Evolutionary conservation across 2,888 invertebrate genomes (phyloP), one percentile per base, ranked within the genome.

Genomic region (Morpho deidamia): DNA sequence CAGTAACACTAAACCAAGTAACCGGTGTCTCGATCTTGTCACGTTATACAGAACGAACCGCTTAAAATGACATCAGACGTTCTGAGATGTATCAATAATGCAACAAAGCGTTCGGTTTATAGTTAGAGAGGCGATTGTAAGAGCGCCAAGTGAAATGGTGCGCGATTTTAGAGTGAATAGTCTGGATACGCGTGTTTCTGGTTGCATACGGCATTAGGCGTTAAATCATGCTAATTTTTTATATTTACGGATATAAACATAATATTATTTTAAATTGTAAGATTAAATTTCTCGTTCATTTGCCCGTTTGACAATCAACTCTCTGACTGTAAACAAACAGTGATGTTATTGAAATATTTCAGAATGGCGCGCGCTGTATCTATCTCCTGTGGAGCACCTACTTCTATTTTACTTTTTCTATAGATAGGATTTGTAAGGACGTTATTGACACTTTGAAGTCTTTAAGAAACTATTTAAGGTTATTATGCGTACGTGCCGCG

Each of bases 401-500:
- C 33, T 48, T 48, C 34, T 12, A 41, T 41, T 48, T 48, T 11
- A 35, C 37, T 11, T 35, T 49, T 10, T 8, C 3, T 34, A 23
- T 48, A 23, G 38, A 34, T 51, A 37, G 11, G 8, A 43, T 44
- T 39, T 9, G 32, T 1, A 39, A 11, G 32, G 11, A 39, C 32
- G 14, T 14, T 23, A 11, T 11, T 23, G 0, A 23, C 2, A 23
- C 23, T 11, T 12, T 9, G 10, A 23, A 48, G 47, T 56, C 43
- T 44, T 32, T 50, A 49, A 37, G 51, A 44, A 53, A 57, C 44
- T 56, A 50, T 55, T 52, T 56, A 51, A 54, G 54, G 46, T 48
- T 38, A 43, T 56, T 35, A 35, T 48, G 56, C 44, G 56, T 58
- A 62, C 57, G 55, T 51, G 53, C 45, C 52, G 47, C 23, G 65